Conservation (phyloP, 2,888 invertebrate species). For the Philhelius pedissequus region DNA sequence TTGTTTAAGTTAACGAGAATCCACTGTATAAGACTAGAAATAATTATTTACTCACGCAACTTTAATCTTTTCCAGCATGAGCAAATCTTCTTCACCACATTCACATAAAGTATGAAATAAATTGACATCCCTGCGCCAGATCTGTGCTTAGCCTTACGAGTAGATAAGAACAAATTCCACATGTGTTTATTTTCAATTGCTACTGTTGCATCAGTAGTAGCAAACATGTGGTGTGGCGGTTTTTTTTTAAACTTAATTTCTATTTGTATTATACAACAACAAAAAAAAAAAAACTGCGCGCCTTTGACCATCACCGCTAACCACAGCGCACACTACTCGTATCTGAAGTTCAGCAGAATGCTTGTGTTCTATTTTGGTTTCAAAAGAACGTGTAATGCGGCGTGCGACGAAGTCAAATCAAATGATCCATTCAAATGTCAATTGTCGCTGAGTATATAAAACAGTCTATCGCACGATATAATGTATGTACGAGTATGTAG, state of each 20-base stretch:
- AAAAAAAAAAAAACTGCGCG: neutral
- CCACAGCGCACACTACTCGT: neutral
- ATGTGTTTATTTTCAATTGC: constrained; percentile 12
- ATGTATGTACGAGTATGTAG: too few species aligned
- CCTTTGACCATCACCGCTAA: constrained; percentile 56
- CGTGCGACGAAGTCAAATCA: constrained; percentile 24
- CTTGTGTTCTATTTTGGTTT: constrained; percentile 46
- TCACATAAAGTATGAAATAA: too few species aligned
- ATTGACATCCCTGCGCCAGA: neutral
- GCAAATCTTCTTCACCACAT: neutral
- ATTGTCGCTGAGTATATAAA: constrained; percentile 16
- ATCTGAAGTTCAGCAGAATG: constrained; percentile 27
- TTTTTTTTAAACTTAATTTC: neutral
- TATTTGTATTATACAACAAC: neutral
- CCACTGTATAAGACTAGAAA: too few species aligned
- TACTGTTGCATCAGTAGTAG: constrained; percentile 12
- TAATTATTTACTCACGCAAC: too few species aligned
- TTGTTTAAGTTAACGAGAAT: too few species aligned
- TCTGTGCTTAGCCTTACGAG: constrained; percentile 20
- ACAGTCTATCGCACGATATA: neutral
- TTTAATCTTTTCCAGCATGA: too few species aligned
- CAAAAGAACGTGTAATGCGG: neutral
- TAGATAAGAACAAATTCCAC: constrained; percentile 21
- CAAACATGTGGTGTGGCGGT: constrained; percentile 11
- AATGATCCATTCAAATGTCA: constrained; percentile 44